A percentile compares a stretch with the other conserved stretches of the same genome.
Evolutionary conservation across 2,797 vertebrate genomes (phyloP).

Genomic region (Pyrocephalus nanus): DNA sequence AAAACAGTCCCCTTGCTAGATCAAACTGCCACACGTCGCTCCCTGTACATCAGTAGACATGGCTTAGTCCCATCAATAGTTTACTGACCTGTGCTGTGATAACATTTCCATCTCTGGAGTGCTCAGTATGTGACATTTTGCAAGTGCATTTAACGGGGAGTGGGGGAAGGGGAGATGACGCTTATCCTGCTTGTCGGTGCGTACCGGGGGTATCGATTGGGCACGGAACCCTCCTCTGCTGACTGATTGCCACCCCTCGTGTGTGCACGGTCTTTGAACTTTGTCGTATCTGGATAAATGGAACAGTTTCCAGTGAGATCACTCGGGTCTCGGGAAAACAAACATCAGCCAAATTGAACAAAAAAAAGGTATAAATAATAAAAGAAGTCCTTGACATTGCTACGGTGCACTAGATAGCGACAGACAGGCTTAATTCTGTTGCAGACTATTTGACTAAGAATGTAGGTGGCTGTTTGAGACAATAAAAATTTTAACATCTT

Average conservation of each 20-base stretch:
- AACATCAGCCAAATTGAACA: constrained; percentile 19
- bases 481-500: constrained; percentile 26
- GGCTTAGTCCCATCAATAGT: constrained; percentile 62
- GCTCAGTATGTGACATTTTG: constrained; percentile 49
- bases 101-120: constrained; percentile 65
- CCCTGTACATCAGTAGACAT: constrained; percentile 23
- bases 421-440: neutral
- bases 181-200: constrained; percentile 37
- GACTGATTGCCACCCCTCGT: constrained; percentile 61
- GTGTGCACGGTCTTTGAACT: neutral
- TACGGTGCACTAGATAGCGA: neutral
- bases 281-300: neutral
- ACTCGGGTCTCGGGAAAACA: constrained; percentile 15
- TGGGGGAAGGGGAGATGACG: neutral
- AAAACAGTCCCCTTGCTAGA: neutral
- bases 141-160: neutral
- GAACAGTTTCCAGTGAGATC: constrained; percentile 8
- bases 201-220: constrained; percentile 6
- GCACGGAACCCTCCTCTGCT: constrained; percentile 52
- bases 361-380: neutral
- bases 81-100: constrained; percentile 72
- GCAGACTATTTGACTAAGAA: neutral
- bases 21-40: constrained; percentile 41
- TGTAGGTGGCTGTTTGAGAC: neutral
- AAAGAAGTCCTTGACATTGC: constrained; percentile 17